Conservation (phyloP, 1,140 invertebrate genomes). For the Anastrepha obliqua region DNA sequence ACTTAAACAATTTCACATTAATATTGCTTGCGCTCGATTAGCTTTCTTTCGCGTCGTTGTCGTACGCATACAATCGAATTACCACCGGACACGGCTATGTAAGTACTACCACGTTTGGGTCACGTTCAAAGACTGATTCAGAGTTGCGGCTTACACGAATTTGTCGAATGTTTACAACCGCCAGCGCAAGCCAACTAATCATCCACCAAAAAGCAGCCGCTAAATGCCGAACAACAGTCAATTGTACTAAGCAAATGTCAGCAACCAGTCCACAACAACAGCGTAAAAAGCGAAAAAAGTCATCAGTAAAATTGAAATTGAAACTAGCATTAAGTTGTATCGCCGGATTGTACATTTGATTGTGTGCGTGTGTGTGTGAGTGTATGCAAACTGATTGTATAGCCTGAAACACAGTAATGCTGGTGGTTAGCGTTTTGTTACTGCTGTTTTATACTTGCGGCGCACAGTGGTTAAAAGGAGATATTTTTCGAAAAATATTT, state of each 20-base stretch:
- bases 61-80: background rate
- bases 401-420: background rate
- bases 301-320: background rate
- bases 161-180: slow-evolving; percentile 28
- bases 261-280: background rate
- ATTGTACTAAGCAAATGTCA: slow-evolving; percentile 33
- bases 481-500: too few relatives aligned
- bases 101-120: slow-evolving; percentile 43
- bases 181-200: background rate
- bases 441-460: background rate
- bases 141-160: slow-evolving; percentile 38
- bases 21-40: background rate
- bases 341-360: background rate
- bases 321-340: slow-evolving; percentile 19
- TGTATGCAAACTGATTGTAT: background rate
- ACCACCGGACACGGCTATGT: background rate
- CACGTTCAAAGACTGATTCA: slow-evolving; percentile 47
- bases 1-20: slow-evolving; percentile 1
- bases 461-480: background rate
- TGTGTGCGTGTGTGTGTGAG: background rate
- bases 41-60: slow-evolving; percentile 30
- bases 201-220: slow-evolving; percentile 2
- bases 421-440: background rate
- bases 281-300: background rate
- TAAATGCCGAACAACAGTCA: slow-evolving; percentile 5